A percentile compares a stretch with the other conserved stretches of the same genome.
Conservation (phyloP, 2,888 invertebrate species). For the Mythimna ferrago region DNA sequence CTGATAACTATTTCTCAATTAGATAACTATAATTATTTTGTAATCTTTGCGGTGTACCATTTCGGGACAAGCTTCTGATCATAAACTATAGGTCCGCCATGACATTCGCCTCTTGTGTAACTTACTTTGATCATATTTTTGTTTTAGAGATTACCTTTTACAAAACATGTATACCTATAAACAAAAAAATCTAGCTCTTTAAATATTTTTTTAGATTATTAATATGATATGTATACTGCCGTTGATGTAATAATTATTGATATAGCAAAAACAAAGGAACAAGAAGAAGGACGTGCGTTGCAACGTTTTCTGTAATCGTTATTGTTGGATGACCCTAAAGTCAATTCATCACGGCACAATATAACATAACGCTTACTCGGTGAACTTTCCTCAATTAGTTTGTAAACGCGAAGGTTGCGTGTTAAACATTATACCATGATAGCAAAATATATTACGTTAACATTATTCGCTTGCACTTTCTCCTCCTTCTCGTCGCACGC, state of each 20-base stretch:
- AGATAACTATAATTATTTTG: not conserved
- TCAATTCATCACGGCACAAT: not conserved
- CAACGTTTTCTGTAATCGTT: not conserved
- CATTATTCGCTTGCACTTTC: slow-evolving; percentile 82
- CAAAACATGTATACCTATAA: too few relatives aligned
- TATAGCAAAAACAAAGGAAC: not conserved
- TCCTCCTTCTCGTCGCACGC: slow-evolving; percentile 87
- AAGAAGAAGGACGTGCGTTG: not conserved
- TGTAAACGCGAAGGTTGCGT: not conserved
- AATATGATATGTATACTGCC: too few relatives aligned
- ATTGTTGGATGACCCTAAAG: not conserved
- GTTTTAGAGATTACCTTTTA: too few relatives aligned
- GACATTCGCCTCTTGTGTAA: not conserved
- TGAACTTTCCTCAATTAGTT: not conserved
- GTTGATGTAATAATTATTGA: too few relatives aligned
- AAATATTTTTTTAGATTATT: too few relatives aligned
- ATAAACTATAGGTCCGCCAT: not conserved
- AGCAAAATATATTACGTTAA: slow-evolving; percentile 75
- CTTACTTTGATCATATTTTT: too few relatives aligned
- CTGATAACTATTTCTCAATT: not conserved
- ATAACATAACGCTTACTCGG: not conserved
- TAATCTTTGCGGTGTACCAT: not conserved
- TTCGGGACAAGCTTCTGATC: not conserved
- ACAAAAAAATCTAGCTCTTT: too few relatives aligned
- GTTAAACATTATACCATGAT: slow-evolving; percentile 6